Evolutionary conservation across 2,888 invertebrate genomes (phyloP).

Genomic region (Parnassius mnemosyne): DNA sequence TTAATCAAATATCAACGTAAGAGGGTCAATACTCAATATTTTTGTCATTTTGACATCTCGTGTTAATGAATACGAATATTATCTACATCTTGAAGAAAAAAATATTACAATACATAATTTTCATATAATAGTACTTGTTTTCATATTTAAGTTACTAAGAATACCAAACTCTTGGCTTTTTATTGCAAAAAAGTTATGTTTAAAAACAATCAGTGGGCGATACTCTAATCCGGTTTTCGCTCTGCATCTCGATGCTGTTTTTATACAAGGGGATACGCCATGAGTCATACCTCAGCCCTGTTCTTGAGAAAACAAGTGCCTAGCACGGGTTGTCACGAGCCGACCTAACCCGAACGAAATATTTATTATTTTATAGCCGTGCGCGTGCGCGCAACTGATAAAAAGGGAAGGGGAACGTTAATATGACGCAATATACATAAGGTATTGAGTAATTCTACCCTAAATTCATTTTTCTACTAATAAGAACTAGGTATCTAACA

Average conservation of each 20-base stretch:
- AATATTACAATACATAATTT: no score
- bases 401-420: slow-evolving; percentile 6
- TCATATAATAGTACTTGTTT: no score
- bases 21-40: no score
- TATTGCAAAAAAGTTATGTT: background rate
- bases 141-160: no score
- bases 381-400: slow-evolving; percentile 7
- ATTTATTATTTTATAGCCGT: background rate
- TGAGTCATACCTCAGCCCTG: slow-evolving; percentile 23
- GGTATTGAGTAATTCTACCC: background rate
- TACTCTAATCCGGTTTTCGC: slow-evolving; percentile 26
- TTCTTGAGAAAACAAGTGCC: slow-evolving; percentile 11
- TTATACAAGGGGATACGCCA: slow-evolving; percentile 26
- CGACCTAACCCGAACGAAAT: slow-evolving; percentile 1
- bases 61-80: no score
- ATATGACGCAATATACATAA: slow-evolving; percentile 22
- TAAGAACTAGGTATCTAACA: no score
- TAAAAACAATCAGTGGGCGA: slow-evolving; percentile 17
- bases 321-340: slow-evolving; percentile 21
- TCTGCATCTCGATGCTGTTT: slow-evolving; percentile 17
- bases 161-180: background rate
- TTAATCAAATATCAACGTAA: no score
- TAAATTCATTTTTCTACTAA: no score
- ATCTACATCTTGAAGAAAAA: no score
- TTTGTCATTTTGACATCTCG: no score